Base-by-base conservation (phyloP, 2,888 invertebrate genomes). In the Hoplodrina ambigua region DNA sequence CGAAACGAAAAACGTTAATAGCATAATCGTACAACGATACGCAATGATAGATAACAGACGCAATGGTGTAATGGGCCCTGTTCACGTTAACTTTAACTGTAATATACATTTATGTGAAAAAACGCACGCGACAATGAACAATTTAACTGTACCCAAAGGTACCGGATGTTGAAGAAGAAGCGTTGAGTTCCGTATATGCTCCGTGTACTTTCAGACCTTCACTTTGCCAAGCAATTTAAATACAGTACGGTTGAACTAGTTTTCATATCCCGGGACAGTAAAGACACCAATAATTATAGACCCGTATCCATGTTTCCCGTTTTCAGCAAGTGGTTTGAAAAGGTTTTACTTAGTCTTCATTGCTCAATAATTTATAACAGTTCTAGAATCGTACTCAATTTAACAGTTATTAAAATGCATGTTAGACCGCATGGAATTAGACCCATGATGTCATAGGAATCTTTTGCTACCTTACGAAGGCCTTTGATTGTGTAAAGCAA, bases 21-120 rank as follows among this genome's bases (percentile, higher is more conserved):
- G 63, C 62, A 52, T 60, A 71, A 82, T 81, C 69, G 61, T 69
- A 60, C 30, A 69, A 53, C 30, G 72, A 70, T 69, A 76, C 74
- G 66, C 72, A 77, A 68, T 81, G 65, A 76, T 41, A 71, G 75
- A 68, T 80, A 78, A 70, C 69, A 75, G 58, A 58, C 17, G 72
- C 70, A 70, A 79, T 72, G 54, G 52, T 68, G 67, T 78, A 64
- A 78, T 80, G 20, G 61, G 54, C 60, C 53, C 37, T 64, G 46
- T 60, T 56, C 62, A 55, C 69, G 71, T 64, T 75, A 61, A 68
- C 55, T 56, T 56, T 75, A 82, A 75, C 75, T 74, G 83, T 81
- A 64, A 66, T 56, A 67, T 68, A n/a, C n/a, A 79, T 76, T 72
- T 73, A 73, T 56, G 52, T 46, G 60, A 60, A 58, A 66, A 73